These are phyloP conservation scores for Cryptus viduatorius DNA, from an alignment of 2,888 invertebrate genomes.

Conservation along the genomic window DNA sequence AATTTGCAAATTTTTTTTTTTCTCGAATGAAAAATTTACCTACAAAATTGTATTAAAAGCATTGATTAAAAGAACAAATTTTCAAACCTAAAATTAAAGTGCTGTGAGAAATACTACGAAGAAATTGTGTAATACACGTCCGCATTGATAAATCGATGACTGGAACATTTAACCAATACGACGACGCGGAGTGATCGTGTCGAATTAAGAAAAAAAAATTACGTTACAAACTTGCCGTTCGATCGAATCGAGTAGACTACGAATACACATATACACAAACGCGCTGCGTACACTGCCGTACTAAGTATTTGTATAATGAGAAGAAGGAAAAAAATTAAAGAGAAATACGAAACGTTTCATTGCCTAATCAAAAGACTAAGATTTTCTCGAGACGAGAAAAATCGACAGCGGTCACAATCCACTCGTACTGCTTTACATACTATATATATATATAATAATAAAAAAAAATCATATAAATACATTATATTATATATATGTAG, in stretches of 20 bases:
- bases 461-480: slow-evolving; percentile 11
- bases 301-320: slow-evolving; percentile 33
- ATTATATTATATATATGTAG: slow-evolving; percentile 21
- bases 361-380: slow-evolving; percentile 66
- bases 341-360: slow-evolving; percentile 44
- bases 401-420: slow-evolving; percentile 37
- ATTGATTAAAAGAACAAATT: neutral
- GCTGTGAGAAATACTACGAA: neutral
- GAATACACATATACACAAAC: slow-evolving; percentile 25
- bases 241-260: slow-evolving; percentile 29
- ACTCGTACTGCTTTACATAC: slow-evolving; percentile 36
- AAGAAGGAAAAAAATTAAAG: slow-evolving; percentile 10
- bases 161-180: slow-evolving; percentile 26
- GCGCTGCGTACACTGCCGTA: slow-evolving; percentile 57
- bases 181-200: slow-evolving; percentile 33
- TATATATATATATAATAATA: slow-evolving; percentile 32
- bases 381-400: slow-evolving; percentile 44
- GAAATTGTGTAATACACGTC: neutral
- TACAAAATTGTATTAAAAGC: neutral
- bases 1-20: neutral
- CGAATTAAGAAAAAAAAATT: slow-evolving; percentile 14
- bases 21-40: neutral
- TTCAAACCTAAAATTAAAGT: neutral
- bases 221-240: slow-evolving; percentile 61
- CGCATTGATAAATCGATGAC: slow-evolving; percentile 9